Conservation (phyloP, 2,797 vertebrate genomes). For the Amblyraja radiata region DNA sequence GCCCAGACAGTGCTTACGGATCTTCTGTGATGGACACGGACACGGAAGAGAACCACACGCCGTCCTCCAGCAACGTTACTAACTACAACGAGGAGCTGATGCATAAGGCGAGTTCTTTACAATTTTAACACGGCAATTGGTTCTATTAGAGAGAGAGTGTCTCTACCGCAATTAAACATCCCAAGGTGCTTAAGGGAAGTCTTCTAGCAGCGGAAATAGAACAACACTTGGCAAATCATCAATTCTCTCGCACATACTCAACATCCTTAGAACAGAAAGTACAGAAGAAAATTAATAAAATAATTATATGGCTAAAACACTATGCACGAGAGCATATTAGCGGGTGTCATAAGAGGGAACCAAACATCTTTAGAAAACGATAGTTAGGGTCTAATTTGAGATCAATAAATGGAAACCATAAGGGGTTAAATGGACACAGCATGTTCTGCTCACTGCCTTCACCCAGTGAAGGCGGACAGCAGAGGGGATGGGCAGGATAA, state of each 20-base stretch:
- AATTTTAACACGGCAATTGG: background rate
- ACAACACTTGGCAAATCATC: background rate
- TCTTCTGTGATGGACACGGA: constrained; percentile 46
- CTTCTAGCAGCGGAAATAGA: background rate
- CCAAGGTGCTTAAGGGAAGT: background rate
- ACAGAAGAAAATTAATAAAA: background rate
- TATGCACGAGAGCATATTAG: background rate
- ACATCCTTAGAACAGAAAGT: background rate
- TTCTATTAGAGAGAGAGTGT: background rate
- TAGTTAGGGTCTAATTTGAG: background rate
- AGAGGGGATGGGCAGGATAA: background rate
- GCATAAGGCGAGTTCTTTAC: constrained; percentile 52
- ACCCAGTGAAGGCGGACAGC: background rate
- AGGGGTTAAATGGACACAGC: background rate
- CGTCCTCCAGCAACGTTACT: constrained; percentile 42
- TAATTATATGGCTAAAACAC: background rate
- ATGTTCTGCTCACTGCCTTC: too few relatives aligned
- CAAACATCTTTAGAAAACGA: background rate
- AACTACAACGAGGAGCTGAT: constrained; percentile 55
- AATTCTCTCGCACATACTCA: background rate
- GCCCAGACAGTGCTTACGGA: constrained; percentile 51
- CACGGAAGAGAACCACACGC: constrained; percentile 46
- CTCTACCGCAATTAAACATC: background rate
- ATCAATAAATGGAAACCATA: background rate
- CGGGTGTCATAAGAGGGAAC: background rate